phyloP scores from a whole-genome alignment of 2,113 vertebrate genomes.

The Oceanodroma tethys region DNA sequence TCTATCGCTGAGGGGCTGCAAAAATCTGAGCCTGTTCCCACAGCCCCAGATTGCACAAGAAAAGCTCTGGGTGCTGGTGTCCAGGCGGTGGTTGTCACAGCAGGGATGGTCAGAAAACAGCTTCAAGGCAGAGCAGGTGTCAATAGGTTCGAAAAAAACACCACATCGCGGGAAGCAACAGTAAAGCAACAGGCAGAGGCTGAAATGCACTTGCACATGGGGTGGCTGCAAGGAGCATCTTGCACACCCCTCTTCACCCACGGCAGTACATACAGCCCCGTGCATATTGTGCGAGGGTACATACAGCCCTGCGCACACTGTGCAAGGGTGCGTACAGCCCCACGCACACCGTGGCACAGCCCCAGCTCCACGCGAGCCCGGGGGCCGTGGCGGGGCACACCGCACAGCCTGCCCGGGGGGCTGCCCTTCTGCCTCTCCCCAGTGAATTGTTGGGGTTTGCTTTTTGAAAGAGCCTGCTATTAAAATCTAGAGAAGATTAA shows the following conservation, averaged over 20 bases:
- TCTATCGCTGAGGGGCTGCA: neutral
- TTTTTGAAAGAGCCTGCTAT: neutral
- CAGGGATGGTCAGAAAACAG: neutral
- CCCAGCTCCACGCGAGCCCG: rapidly evolving
- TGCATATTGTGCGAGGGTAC: neutral
- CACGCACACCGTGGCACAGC: rapidly evolving
- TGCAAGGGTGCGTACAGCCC: neutral
- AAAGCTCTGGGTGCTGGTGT: neutral
- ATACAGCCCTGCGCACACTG: rapidly evolving
- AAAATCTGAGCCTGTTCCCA: neutral
- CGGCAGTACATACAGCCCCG: rapidly evolving
- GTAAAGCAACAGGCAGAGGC: neutral
- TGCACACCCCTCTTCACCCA: neutral
- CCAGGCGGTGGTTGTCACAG: neutral
- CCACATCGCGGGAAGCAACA: neutral
- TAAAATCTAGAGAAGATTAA: neutral
- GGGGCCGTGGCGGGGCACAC: rapidly evolving
- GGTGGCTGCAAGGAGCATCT: neutral
- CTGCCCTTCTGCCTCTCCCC: neutral
- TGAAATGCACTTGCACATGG: neutral
- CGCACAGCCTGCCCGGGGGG: rapidly evolving
- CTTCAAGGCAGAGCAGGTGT: neutral
- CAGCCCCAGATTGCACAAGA: neutral
- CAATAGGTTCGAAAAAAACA: neutral
- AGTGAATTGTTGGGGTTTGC: neutral